Evolutionary conservation across 2,797 vertebrate species (phyloP).

Genomic region (Rachycentron canadum): DNA sequence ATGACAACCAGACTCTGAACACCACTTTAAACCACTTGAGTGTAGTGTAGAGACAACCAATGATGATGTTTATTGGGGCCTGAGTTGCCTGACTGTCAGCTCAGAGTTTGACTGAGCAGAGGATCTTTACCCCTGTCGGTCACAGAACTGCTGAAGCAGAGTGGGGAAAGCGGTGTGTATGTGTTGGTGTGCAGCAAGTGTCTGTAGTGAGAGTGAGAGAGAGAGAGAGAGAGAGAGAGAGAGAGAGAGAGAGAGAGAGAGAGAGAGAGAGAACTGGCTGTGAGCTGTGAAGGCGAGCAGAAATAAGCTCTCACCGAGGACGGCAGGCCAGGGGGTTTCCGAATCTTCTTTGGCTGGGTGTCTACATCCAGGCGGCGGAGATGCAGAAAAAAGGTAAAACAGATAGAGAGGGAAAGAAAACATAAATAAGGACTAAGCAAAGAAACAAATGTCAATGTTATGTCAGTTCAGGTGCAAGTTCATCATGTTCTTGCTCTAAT

Average conservation of each 20-base stretch:
- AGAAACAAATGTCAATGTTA: conserved; percentile 29
- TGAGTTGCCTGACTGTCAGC: conserved; percentile 71
- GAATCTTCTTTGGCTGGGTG: conserved; percentile 96
- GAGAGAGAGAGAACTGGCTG: conserved; percentile 51
- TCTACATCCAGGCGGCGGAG: conserved; percentile 80
- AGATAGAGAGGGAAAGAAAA: conserved; percentile 30
- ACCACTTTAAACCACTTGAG: conserved; percentile 69
- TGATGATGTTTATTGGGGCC: conserved; percentile 73
- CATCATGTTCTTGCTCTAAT: conserved; percentile 4
- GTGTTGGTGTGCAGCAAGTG: conserved; percentile 22
- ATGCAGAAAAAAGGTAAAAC: conserved; percentile 48
- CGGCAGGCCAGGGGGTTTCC: conserved; percentile 97
- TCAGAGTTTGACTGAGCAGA: conserved; percentile 68
- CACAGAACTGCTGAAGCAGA: conserved; percentile 76
- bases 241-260: conserved; percentile 8
- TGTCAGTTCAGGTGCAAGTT: conserved; percentile 38
- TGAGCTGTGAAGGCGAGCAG: conserved; percentile 71
- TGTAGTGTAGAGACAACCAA: conserved; percentile 57
- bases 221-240: conserved; percentile 3
- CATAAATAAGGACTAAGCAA: conserved; percentile 40
- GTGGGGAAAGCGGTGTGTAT: conserved; percentile 36
- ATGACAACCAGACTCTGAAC: conserved; percentile 60
- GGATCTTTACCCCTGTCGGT: conserved; percentile 76
- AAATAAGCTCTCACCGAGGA: conserved; percentile 93
- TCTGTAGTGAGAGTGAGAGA: conserved; percentile 19